Base-by-base conservation (phyloP, 2,888 invertebrate species). In the Cryptosula pallasiana region DNA sequence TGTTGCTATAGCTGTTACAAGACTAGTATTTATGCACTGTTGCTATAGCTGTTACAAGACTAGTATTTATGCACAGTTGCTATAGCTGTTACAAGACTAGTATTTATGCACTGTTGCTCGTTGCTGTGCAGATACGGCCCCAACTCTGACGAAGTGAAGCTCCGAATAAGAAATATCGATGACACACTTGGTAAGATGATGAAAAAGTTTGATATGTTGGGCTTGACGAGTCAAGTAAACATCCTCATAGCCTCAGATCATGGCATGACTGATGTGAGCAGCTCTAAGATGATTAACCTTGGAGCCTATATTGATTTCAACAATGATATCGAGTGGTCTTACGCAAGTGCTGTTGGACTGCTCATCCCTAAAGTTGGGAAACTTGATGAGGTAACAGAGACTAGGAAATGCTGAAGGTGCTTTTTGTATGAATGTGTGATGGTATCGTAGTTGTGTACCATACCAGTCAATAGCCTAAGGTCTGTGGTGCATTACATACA, bases 171-270 rank as follows among this genome's bases (percentile, higher is more conserved):
- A 76, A 82, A 86, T 70, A 78, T 88, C 1, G 88, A 89, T 0
- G 84, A 86, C 1, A 34, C 79, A 36, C 77, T 79, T 55, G 73
- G 76, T 34, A 35, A 76, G 0, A 75, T 79, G 55, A 73, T 74
- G 72, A 89, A 90, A 45, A 70, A 81, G 81, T 87, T 82, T 76
- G 78, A 87, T 63, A 83, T 87, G 81, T 78, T 90, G 20, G 79
- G 83, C 69, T 75, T 81, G n/a, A 77, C 86, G 73, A 83, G 86
- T 27, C 85, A 86, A 77, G 86, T 88, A 0, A 89, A 90, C 79
- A 85, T 90, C 0, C 85, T 90, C 72, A 87, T 90, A 76, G 78
- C 90, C 54, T 90, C 90, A 80, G 90, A 90, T 81, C 91, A 91
- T 79, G 90, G 91, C 27, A 63, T 63, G 63, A 63, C 63, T 63